Base-by-base conservation (phyloP, 2,113 vertebrate species). In the Monopterus albus region DNA sequence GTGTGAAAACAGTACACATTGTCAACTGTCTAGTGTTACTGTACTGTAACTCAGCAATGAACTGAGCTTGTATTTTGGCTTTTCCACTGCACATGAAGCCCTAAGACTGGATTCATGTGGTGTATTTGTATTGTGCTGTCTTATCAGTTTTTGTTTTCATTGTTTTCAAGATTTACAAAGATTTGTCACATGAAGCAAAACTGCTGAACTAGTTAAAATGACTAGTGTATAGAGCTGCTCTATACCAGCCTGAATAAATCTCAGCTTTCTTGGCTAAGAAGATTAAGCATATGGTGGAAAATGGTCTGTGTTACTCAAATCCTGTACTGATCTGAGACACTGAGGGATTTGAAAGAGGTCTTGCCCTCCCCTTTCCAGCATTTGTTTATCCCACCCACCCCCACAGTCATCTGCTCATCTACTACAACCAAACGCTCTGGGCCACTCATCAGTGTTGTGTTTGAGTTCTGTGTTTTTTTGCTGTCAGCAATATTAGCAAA, bases 211-310 rank as follows among this genome's bases (percentile, higher is more conserved):
- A 15, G 9, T 17, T 39, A 21, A 74, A 43, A 12, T 0, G 2
- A 7, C 8, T 18, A 0, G 4, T 23, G 0, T 26, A 2, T 21
- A 2, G 31, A 56, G 50, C 45, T 25, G n/a, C n/a, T n/a, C n/a
- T n/a, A 6, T 18, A 60, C 21, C 31, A 43, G 39, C 10, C 36
- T 46, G 36, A 20, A n/a, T 28, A n/a, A 42, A 70, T 64, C 31
- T 66, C 25, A 56, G 12, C 3, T 72, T 75, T 74, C 38, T 56
- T 56, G 17, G 59, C 43, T 85, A 82, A 87, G 67, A 60, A 80
- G 86, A 85, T 89, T 86, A 86, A 71, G 53, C 82, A 74, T 83
- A 82, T 88, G 89, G 69, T 33, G 52, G 60, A 67, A 76, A 57
- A 47, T 69, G n/a, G 39, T 65, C 55, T 25, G 13, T 39, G 66